phyloP scores from a whole-genome alignment of 1,140 invertebrate species.

The Drosophila pectinifera region DNA sequence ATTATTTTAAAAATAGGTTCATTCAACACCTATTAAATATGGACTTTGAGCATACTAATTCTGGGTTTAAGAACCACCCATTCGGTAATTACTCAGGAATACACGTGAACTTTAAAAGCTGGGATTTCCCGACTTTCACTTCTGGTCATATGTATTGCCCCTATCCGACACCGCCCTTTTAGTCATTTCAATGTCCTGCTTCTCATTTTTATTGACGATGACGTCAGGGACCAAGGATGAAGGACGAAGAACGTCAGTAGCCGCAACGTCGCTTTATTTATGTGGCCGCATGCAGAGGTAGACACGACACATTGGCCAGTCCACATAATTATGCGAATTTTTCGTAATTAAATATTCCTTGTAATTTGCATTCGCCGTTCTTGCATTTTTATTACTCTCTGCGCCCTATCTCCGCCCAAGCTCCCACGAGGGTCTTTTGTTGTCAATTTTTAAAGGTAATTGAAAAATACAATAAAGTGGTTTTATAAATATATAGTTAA shows the following conservation, averaged over 20 bases:
- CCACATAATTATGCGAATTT: slow-evolving; percentile 81
- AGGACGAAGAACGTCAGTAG: slow-evolving; percentile 32
- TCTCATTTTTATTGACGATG: slow-evolving; percentile 63
- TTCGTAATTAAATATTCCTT: slow-evolving; percentile 83
- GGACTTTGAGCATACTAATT: not conserved
- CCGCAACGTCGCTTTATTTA: slow-evolving; percentile 67
- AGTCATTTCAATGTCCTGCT: slow-evolving; percentile 55
- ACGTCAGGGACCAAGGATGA: slow-evolving; percentile 24
- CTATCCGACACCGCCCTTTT: slow-evolving; percentile 29
- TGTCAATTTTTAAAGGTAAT: slow-evolving; percentile 82
- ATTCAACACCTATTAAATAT: not conserved
- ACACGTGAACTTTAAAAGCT: slow-evolving; percentile 20
- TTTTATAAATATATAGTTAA: slow-evolving; percentile 66
- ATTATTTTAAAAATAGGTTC: too few relatives aligned
- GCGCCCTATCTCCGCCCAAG: not conserved
- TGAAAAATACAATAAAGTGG: slow-evolving; percentile 82
- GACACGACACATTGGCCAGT: slow-evolving; percentile 41
- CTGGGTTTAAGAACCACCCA: slow-evolving; percentile 11
- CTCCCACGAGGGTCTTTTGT: slow-evolving; percentile 62
- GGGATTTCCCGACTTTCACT: slow-evolving; percentile 15
- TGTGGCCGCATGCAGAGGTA: slow-evolving; percentile 49
- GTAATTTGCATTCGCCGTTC: slow-evolving; percentile 75
- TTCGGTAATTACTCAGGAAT: not conserved
- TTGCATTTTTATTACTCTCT: slow-evolving; percentile 61
- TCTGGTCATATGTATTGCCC: not conserved